These are phyloP conservation scores for Rallus limicola DNA, from an alignment of 2,113 vertebrate species.

Conservation along the genomic window DNA sequence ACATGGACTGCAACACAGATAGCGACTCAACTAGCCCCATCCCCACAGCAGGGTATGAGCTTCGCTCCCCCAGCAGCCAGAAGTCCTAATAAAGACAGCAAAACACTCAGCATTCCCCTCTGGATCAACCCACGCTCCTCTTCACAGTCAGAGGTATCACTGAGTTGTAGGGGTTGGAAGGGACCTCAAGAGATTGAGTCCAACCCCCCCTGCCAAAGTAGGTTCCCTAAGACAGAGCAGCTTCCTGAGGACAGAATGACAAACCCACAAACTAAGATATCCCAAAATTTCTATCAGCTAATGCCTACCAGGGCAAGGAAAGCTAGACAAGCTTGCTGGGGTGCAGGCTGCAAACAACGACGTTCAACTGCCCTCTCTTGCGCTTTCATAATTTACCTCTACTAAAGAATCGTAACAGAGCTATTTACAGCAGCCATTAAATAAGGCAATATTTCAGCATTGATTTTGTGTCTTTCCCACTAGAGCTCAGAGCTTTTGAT, in stretches of 20 bases:
- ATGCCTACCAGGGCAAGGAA: neutral
- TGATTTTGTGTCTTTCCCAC: constrained; percentile 84
- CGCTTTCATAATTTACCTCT: constrained; percentile 73
- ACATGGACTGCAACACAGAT: too few species aligned
- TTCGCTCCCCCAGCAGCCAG: neutral
- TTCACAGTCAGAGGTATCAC: too few species aligned
- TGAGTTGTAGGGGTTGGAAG: too few species aligned
- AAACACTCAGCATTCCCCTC: neutral
- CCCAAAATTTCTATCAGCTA: neutral
- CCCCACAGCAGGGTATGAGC: fast-evolving
- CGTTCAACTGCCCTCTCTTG: neutral
- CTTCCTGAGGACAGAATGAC: neutral
- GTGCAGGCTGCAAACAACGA: neutral
- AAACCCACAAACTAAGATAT: too few species aligned
- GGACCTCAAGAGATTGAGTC: too few species aligned
- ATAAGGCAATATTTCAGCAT: constrained; percentile 91
- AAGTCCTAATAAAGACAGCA: neutral
- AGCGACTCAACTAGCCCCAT: neutral
- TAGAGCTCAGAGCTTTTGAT: constrained; percentile 82
- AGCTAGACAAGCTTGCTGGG: neutral
- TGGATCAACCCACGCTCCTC: neutral
- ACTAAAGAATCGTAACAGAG: constrained; percentile 80
- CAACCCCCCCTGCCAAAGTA: too few species aligned
- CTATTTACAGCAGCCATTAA: constrained; percentile 90
- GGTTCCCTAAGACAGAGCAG: too few species aligned